Evolutionary conservation across 2,888 invertebrate species (phyloP).

Genomic region (Clistopyga incitator): DNA sequence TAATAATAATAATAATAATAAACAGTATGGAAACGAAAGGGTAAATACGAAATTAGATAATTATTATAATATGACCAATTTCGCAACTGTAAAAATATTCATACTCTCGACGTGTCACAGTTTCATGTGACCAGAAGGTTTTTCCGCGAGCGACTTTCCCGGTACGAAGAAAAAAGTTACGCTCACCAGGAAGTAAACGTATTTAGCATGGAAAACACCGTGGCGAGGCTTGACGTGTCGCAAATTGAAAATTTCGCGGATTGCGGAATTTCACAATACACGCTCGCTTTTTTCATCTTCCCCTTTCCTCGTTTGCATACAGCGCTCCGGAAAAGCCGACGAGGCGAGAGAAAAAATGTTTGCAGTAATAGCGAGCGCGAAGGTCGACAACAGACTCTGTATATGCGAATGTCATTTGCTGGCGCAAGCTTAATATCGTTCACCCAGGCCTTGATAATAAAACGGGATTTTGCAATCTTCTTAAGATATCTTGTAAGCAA

Average conservation of each 20-base stretch:
- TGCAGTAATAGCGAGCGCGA: background rate
- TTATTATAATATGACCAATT: background rate
- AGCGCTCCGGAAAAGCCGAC: background rate
- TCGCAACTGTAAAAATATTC: background rate
- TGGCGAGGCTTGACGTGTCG: conserved; percentile 40
- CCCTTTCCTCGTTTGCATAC: conserved; percentile 4
- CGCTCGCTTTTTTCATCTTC: conserved; percentile 3
- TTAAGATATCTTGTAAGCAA: background rate
- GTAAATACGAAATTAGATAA: background rate
- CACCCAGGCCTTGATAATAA: background rate
- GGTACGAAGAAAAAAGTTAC: background rate
- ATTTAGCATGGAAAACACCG: background rate
- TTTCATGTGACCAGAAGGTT: background rate
- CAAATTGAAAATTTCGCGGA: conserved; percentile 56
- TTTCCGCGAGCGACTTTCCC: background rate
- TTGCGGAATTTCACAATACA: conserved; percentile 27
- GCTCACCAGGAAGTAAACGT: background rate
- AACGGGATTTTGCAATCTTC: background rate
- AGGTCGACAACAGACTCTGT: background rate
- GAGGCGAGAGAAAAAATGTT: conserved; percentile 15
- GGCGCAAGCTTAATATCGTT: background rate
- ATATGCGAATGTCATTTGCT: conserved; percentile 1
- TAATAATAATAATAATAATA: background rate
- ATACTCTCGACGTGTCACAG: background rate
- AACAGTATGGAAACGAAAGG: no score